Evolutionary conservation across 2,797 vertebrate species (phyloP), one percentile per base, ranked within the genome.

Genomic region (Rhinatrema bivittatum): DNA sequence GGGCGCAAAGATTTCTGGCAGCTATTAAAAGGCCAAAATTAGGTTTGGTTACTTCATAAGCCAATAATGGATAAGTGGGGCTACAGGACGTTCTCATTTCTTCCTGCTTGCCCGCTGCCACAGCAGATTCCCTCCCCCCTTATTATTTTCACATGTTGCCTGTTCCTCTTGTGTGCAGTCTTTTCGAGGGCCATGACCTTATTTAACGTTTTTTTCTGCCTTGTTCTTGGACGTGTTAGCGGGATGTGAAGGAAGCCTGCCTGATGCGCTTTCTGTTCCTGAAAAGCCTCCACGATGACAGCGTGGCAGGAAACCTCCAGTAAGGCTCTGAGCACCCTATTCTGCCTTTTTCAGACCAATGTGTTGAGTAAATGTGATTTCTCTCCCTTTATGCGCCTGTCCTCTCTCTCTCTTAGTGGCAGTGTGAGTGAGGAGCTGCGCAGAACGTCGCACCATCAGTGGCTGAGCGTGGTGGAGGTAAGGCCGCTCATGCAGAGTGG

Each of bases 221-320:
- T n/a, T n/a, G n/a, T n/a, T n/a, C n/a, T n/a, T n/a, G n/a, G n/a
- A n/a, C n/a, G n/a, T n/a, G n/a, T n/a, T n/a, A 91, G 88, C 65
- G 66, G 13, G 73, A 81, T 4, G 66, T 88, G 31, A 74, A 72
- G 40, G 53, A 74, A 14, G 68, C 85, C 34, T 84, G 84, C 60
- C 62, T 72, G 0, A 60, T 78, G 37, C 77, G 87, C 19, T 53
- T 82, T 27, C 58, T 56, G 11, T 88, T 88, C 57, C 79, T 78
- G 62, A 79, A 74, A 59, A 68, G 75, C 20, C 68, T 89, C 25
- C 77, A 83, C 35, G 42, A 56, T 2, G 78, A 78, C 13, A 70
- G 56, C 15, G 52, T 79, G 42, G 61, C 76, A 9, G 81, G 78
- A 54, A 46, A 23, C 4, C 5, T 27, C 16, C 17, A 6, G 56